phyloP scores from a whole-genome alignment of 2,797 vertebrate species.

The Nannoperca obscura region DNA sequence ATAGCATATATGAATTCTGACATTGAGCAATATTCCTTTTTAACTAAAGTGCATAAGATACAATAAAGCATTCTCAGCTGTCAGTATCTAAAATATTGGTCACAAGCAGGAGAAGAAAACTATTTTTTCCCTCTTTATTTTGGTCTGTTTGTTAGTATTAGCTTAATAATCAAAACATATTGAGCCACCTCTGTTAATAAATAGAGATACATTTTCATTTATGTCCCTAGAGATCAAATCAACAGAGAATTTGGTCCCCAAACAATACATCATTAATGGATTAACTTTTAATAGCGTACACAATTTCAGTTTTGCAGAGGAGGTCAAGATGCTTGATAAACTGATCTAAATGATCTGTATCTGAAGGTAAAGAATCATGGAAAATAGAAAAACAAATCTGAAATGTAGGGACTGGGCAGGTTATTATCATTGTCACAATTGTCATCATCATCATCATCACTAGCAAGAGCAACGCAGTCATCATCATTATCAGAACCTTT shows the following conservation, averaged over 20 bases:
- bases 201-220: not conserved
- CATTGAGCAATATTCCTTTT: conserved; percentile 66
- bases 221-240: conserved; percentile 5
- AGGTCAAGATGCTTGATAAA: conserved; percentile 75
- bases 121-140: conserved; percentile 46
- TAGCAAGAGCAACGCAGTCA: conserved; percentile 53
- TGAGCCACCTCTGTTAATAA: conserved; percentile 65
- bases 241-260: not conserved
- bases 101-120: conserved; percentile 65
- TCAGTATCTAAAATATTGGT: conserved; percentile 32
- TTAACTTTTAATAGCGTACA: not conserved
- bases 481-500: conserved; percentile 38
- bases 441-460: conserved; percentile 29
- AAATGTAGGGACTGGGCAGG: conserved; percentile 69
- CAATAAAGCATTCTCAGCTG: conserved; percentile 60
- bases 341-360: conserved; percentile 43
- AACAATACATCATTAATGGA: not conserved
- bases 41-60: conserved; percentile 61
- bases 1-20: not conserved
- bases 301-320: conserved; percentile 44
- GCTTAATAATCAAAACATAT: conserved; percentile 68
- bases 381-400: conserved; percentile 66
- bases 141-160: conserved; percentile 64
- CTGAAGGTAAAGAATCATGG: conserved; percentile 53
- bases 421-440: conserved; percentile 50